Evolutionary conservation across 2,797 vertebrate genomes (phyloP), one percentile per base, ranked within the genome.

Genomic region (Cygnus olor): DNA sequence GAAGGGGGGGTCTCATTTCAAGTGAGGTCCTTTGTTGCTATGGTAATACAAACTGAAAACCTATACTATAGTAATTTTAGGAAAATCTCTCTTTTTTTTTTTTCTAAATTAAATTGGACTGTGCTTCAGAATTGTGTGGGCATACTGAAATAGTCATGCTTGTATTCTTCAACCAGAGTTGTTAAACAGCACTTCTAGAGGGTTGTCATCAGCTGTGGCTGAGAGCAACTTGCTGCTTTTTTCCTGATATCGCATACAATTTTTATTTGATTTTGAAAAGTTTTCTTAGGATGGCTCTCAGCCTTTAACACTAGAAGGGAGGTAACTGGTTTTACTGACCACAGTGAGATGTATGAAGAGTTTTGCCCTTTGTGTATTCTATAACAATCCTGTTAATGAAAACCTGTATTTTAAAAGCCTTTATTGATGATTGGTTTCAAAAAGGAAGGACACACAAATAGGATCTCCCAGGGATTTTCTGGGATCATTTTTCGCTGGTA

Each of bases 61-160:
- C 78, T 68, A 54, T 87, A 36, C 93, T 78, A 40, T 3, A 65
- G 68, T 94, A 94, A 94, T 95, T 95, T 95, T 93, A 93, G 90
- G 80, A 74, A 87, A 93, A 92, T 63, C 73, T 44, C 66, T 68
- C 11, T 47, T 63, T 56, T 61, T 24, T 56, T 28, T 13, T 12
- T 30, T 19, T 11, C 45, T 22, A 25, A 77, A 85, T 68, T 78
- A 69, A 77, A 95, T 71, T 6, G 93, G 78, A 27, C 53, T 3
- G 60, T 64, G 76, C 83, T 9, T 96, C 71, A 38, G 95, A 83
- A 42, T 42, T 85, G 88, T 94, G 94, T 94, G 93, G 94, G 95
- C 83, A 82, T 27, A 13, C 83, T 71, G 95, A 7, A 89, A 70
- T 10, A 82, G 89, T 71, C 85, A 66, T 90, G 94, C 77, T 86